Base-by-base conservation (phyloP, 2,797 vertebrate species). In the Sebastiscus tertius region DNA sequence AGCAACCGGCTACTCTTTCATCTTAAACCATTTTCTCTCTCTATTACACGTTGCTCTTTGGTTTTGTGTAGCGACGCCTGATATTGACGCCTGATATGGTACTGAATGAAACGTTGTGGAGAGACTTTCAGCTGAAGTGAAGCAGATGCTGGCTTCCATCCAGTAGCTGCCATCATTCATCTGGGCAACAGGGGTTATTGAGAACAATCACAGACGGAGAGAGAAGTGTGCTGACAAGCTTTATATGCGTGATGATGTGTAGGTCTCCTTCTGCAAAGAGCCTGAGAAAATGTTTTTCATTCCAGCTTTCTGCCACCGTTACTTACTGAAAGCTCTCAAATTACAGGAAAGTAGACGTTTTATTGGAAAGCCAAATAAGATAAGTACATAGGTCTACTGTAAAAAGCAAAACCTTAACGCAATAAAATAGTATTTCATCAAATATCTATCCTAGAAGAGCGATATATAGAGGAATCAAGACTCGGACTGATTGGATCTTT, bases 141-240 rank as follows among this genome's bases (percentile, higher is more conserved):
- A 72, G 82, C 78, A 75, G 85, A 68, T 4, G 82, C 88, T 89
- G 92, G 89, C 90, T 84, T 80, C 89, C 78, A 77, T 91, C 91
- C 93, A 89, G 68, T 72, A 90, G 80, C 84, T 88, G 88, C 89
- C 87, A 84, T 87, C 82, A 77, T 86, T 88, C 90, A 87, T 91
- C 80, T 83, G 81, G 75, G 76, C 80, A 82, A 74, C 73, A 12
- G 55, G 62, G 82, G 83, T 86, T 90, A 89, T 85, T 88, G 81
- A 88, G 83, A 88, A 88, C 88, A 88, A 88, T 91, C 88, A 66
- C 22, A 79, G 80, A 75, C n/a, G 58, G 52, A 68, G 86, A 83
- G 75, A 87, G 85, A 88, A 85, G 86, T 81, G 85, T 64, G 90
- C 75, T 91, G 91, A 93, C 88, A 88, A 82, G 90, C 87, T 82